Evolutionary conservation across 2,888 invertebrate genomes (phyloP).

Genomic region (Idaea aversata): DNA sequence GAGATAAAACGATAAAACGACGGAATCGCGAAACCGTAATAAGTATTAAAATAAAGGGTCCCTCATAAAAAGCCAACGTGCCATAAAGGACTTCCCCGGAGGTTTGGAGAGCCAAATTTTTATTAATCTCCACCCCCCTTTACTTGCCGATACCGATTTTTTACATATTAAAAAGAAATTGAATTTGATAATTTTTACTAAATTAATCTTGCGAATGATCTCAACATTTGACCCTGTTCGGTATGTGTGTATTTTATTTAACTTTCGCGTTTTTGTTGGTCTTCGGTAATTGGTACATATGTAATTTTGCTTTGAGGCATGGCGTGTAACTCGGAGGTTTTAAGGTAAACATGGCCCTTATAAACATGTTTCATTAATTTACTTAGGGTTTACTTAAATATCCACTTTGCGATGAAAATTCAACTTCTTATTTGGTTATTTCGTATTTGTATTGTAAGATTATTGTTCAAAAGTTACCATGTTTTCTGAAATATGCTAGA

Average conservation of each 20-base stretch:
- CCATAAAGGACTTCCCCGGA: constrained; percentile 66
- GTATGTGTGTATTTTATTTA: constrained; percentile 22
- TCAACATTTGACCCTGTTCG: constrained; percentile 23
- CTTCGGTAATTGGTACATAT: constrained; percentile 22
- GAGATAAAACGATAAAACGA: constrained; percentile 59
- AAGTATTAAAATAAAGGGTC: constrained; percentile 72
- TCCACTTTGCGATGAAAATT: not conserved
- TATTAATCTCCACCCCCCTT: constrained; percentile 67
- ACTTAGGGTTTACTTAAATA: not conserved
- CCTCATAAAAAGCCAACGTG: constrained; percentile 70
- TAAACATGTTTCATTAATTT: constrained; percentile 1
- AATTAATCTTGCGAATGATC: constrained; percentile 32
- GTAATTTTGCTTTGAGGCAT: constrained; percentile 16
- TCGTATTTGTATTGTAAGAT: not conserved
- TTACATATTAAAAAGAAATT: constrained; percentile 62
- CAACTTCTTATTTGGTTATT: not conserved
- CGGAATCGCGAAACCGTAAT: constrained; percentile 66
- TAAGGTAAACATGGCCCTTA: not conserved
- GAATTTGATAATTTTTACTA: constrained; percentile 49
- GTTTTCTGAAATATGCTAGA: not conserved
- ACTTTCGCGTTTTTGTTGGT: constrained; percentile 15
- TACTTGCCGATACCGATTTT: constrained; percentile 54
- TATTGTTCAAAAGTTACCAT: not conserved
- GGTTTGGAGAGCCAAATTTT: constrained; percentile 66
- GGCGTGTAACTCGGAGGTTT: not conserved